Evolutionary conservation across 1,140 invertebrate genomes (phyloP).

Genomic region (Saxidomus purpurata): DNA sequence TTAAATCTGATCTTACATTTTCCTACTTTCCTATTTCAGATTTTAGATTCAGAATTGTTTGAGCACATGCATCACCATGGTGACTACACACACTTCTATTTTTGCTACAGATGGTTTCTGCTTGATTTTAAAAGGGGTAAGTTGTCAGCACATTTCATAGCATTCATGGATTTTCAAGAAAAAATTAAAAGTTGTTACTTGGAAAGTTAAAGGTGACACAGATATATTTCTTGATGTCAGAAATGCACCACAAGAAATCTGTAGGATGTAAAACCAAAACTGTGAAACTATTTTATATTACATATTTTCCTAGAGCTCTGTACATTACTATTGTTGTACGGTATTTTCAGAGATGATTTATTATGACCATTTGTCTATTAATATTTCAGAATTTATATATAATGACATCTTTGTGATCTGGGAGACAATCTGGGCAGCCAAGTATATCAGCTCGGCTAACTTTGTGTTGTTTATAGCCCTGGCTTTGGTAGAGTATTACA

Average conservation of each 20-base stretch:
- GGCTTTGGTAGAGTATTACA: slow-evolving; percentile 95
- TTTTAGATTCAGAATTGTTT: slow-evolving; percentile 97
- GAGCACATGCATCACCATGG: slow-evolving; percentile 97
- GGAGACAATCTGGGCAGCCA: slow-evolving; percentile 98
- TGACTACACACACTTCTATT: slow-evolving; percentile 99
- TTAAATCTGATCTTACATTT: too few species aligned
- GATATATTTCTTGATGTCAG: too few species aligned
- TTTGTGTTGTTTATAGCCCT: slow-evolving; percentile 98
- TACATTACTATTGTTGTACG: too few species aligned
- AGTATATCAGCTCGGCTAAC: slow-evolving; percentile 93
- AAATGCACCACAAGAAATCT: too few species aligned
- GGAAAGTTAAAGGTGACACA: too few species aligned
- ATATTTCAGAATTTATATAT: slow-evolving; percentile 92
- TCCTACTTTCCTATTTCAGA: too few species aligned
- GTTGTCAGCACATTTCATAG: background rate
- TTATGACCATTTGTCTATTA: background rate
- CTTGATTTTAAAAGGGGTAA: slow-evolving; percentile 92
- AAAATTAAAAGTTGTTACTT: too few species aligned
- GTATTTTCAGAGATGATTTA: too few species aligned
- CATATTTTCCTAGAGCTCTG: too few species aligned
- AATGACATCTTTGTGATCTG: slow-evolving; percentile 97
- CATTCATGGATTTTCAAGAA: too few species aligned
- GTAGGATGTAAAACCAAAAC: too few species aligned
- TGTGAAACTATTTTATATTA: too few species aligned
- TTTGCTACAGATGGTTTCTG: slow-evolving; percentile 97